phyloP scores from a whole-genome alignment of 2,888 invertebrate species.

The Cephus rjabovi region DNA sequence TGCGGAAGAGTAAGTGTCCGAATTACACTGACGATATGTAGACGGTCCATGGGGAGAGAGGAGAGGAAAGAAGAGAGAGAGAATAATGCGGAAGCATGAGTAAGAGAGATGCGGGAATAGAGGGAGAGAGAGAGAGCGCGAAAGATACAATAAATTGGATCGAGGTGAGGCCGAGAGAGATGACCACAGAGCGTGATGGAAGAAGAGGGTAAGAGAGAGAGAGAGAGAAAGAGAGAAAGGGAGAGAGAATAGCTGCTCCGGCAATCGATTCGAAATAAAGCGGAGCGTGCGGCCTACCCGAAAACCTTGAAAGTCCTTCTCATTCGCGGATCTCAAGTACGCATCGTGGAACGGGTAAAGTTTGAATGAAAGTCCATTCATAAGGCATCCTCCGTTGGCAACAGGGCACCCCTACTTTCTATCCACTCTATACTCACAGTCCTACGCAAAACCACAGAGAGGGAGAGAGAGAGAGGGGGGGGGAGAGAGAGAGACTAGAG shows the following conservation, averaged over 20 bases:
- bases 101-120: no score
- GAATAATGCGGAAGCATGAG: no score
- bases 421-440: neutral
- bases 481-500: neutral
- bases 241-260: neutral
- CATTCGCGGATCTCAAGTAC: neutral
- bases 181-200: no score
- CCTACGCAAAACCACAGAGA: conserved; percentile 9
- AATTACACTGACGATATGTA: neutral
- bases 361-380: conserved; percentile 38
- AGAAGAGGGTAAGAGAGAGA: no score
- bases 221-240: neutral
- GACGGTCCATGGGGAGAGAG: neutral
- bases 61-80: neutral
- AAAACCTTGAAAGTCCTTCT: conserved; percentile 14
- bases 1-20: neutral
- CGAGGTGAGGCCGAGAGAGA: no score
- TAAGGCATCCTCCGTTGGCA: conserved; percentile 9
- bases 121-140: no score
- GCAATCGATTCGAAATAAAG: conserved; percentile 45
- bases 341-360: conserved; percentile 6
- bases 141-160: no score
- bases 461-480: neutral
- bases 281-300: conserved; percentile 25
- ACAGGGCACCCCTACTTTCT: neutral